These are phyloP conservation scores for Drosophila insularis DNA, from an alignment of 1,140 invertebrate species.

Conservation along the genomic window DNA sequence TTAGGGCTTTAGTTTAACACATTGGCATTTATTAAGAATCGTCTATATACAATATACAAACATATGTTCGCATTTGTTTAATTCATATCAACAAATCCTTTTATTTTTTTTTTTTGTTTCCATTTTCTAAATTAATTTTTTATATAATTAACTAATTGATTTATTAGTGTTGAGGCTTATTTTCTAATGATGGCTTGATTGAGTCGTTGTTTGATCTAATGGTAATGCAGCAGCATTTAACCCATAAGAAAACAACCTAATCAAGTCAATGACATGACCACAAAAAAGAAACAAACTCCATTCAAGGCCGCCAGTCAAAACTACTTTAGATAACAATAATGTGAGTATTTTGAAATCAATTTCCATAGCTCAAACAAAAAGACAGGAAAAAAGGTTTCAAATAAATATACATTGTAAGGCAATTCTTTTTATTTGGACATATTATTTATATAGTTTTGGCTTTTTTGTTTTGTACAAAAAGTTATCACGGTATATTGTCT, in stretches of 20 bases:
- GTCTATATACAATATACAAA: too few relatives aligned
- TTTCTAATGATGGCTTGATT: slow-evolving; percentile 31
- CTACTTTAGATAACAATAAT: slow-evolving; percentile 35
- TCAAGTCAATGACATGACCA: slow-evolving; percentile 46
- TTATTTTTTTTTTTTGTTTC: too few relatives aligned
- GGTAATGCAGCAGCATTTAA: slow-evolving; percentile 11
- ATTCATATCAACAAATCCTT: neutral
- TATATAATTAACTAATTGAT: neutral
- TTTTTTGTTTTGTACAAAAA: neutral
- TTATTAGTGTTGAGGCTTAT: slow-evolving; percentile 6
- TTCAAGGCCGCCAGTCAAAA: slow-evolving; percentile 32
- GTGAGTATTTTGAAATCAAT: slow-evolving; percentile 40
- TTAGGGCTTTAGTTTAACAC: too few relatives aligned
- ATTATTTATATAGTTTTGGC: slow-evolving; percentile 33
- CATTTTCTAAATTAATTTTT: neutral
- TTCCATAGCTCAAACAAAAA: slow-evolving; percentile 36
- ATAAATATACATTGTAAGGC: slow-evolving; percentile 20
- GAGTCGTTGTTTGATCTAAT: slow-evolving; percentile 8
- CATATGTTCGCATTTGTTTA: too few relatives aligned
- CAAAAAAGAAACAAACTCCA: slow-evolving; percentile 17
- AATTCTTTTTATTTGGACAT: slow-evolving; percentile 17
- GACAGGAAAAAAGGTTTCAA: slow-evolving; percentile 12
- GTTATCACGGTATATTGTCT: neutral
- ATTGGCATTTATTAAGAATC: too few relatives aligned
- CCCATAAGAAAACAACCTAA: slow-evolving; percentile 18